Evolutionary conservation across 2,888 invertebrate species (phyloP), one percentile per base, ranked within the genome.

Genomic region (Drosophila crucigera): DNA sequence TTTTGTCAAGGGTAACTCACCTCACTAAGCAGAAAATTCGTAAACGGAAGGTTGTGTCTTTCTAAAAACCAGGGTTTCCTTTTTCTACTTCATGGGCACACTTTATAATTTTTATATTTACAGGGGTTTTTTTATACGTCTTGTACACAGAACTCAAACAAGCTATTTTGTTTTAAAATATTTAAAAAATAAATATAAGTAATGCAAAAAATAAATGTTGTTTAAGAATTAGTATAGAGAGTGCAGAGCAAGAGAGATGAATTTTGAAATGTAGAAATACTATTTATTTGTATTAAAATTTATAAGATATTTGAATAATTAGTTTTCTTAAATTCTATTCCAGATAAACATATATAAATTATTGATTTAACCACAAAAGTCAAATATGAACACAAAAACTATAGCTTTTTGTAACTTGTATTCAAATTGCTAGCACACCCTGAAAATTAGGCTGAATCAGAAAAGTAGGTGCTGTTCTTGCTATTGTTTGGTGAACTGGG

Each of bases 351-450:
- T 16, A 25, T 2, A 0, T 7, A 47, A 0, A 53, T 11, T 28
- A n/a, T n/a, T 56, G 9, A 28, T 31, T 52, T 52, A n/a, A n/a
- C 28, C 25, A 54, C 54, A 68, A 55, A 55, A 68, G 54, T 39
- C 68, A 67, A 55, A 31, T 35, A 43, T 31, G 43, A 52, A 69
- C 50, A 33, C 30, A 30, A 52, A 43, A 55, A 68, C 28, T 50
- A 25, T 47, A 30, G 49, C 33, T 41, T 31, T 22, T 35, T 39
- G 39, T 14, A 39, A 30, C 9, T 25, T 16, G 25, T 61, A 69
- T 47, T 60, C 43, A 58, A 55, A 65, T 50, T 33, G 37, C 53
- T 9, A 14, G 63, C 78, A 66, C 62, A 77, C 65, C 77, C 65
- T 35, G 37, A 33, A 72, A 62, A 33, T 59, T 50, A 61, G 56